Evolutionary conservation across 2,113 vertebrate species (phyloP), one percentile per base, ranked within the genome.

Genomic region (Alexandromys fortis): DNA sequence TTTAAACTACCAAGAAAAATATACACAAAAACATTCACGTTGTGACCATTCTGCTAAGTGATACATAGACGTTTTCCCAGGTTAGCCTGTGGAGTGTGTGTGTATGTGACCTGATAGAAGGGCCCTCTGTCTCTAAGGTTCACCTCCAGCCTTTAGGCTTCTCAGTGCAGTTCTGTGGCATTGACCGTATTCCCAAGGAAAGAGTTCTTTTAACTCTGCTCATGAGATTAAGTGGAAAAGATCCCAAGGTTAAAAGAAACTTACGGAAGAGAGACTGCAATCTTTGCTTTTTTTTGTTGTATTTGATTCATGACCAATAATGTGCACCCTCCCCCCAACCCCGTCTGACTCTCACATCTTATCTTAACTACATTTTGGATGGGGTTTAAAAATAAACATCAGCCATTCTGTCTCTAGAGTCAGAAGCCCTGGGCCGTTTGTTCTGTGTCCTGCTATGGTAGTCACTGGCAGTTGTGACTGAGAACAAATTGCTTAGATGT

Each of bases 261-360:
- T 93, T n/a, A 28, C 30, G 55, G 77, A 90, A 89, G 63, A 95
- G 81, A 91, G 67, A 89, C 22, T 75, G 1, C 0, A 78, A 0
- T 81, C 58, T 68, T 86, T 96, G 49, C 30, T 93, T 91, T 65
- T 65, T 67, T 67, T 91, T 70, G 63, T 58, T 92, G 21, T 47
- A 77, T 96, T 97, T 91, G 47, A 94, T 91, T 92, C 96, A 49
- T 90, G 87, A 91, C 65, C 12, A 38, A 22, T 95, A 87, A n/a
- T 33, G 30, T 70, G 67, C 19, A 49, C 81, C 49, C 45, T 33
- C n/a, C 35, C 35, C 7, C 77, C 49, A 11, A 33, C 17, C 33
- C 52, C 47, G 10, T 33, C 55, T 76, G n/a, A 63, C 58, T 82
- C 14, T 75, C n/a, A 9, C 11, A 28, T 28, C 81, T 82, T 91